A percentile compares a stretch with the other conserved stretches of the same genome.
These are phyloP conservation scores for Lepidochrysops patricia DNA, from an alignment of 2,888 invertebrate species.

Conservation along the genomic window DNA sequence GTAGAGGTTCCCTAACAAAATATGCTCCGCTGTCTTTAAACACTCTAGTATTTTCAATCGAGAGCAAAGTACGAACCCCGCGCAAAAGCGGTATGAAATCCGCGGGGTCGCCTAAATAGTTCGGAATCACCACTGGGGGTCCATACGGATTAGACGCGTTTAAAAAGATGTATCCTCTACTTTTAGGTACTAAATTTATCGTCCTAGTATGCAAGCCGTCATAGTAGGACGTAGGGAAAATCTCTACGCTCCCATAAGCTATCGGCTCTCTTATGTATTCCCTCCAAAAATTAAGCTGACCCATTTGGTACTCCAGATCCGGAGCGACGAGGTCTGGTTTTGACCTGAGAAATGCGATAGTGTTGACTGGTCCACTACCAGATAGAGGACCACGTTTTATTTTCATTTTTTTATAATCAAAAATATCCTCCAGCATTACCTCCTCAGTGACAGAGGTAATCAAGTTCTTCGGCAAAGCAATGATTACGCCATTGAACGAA, in stretches of 20 bases:
- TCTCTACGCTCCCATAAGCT: conserved; percentile 40
- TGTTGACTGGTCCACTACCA: conserved; percentile 67
- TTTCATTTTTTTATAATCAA: conserved; percentile 43
- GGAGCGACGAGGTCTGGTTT: conserved; percentile 63
- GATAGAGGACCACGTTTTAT: conserved; percentile 63
- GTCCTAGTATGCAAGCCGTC: conserved; percentile 72
- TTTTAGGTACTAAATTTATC: conserved; percentile 74
- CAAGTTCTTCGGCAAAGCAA: conserved; percentile 67
- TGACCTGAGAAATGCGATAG: conserved; percentile 73
- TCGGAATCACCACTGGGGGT: conserved; percentile 79
- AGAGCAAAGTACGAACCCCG: conserved; percentile 73
- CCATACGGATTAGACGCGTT: conserved; percentile 80
- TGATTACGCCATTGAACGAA: conserved; percentile 57
- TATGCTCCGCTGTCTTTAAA: conserved; percentile 71
- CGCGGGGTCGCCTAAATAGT: conserved; percentile 71
- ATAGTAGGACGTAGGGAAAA: conserved; percentile 74
- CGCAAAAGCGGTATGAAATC: conserved; percentile 76
- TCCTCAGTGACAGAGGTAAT: conserved; percentile 51
- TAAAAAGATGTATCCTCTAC: conserved; percentile 75
- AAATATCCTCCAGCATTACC: conserved; percentile 48
- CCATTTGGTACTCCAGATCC: conserved; percentile 77
- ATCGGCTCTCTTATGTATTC: conserved; percentile 71
- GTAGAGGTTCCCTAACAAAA: conserved; percentile 66
- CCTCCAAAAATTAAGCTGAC: conserved; percentile 50
- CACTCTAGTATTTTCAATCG: conserved; percentile 70